Evolutionary conservation across 2,113 vertebrate species (phyloP), one percentile per base, ranked within the genome.

Genomic region (Muntiacus muntjak): DNA sequence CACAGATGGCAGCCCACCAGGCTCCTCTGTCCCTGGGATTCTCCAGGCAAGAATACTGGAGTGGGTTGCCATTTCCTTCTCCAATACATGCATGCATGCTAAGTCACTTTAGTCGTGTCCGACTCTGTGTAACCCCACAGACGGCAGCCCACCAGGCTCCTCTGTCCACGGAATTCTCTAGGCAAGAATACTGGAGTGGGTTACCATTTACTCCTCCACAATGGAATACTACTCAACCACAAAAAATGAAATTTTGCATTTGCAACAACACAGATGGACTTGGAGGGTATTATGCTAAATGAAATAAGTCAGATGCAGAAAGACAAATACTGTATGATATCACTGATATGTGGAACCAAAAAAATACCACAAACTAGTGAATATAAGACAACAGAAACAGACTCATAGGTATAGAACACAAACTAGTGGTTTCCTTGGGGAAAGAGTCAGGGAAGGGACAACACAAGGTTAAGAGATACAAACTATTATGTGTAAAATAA

Each of bases 71-170:
- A 54, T 54, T 54, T 17, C 16, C 52, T 17, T 54, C 52, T 54
- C 52, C 52, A 54, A 54, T 17, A 15, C 52, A 52, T 19, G 52
- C 52, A 54, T 17, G 52, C 52, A 54, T 54, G 67, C n/a, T 71
- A 12, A 40, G 67, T 71, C 0, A 1, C 10, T 40, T 71, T 19
- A 71, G 67, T 71, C 0, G 1, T 71, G n/a, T 40, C 67, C 0
- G 1, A 71, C 67, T 71, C 67, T 40, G 19, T 67, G 64, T 3
- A 10, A 71, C n/a, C 8, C 67, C 9, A 12, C 5, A 11, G 67
- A 71, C 1, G 2, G 9, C 5, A 40, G n/a, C 64, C 67, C 0
- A 40, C 2, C n/a, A 71, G 67, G n/a, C 67, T 71, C n/a, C 67
- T 40, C 67, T 40, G n/a, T 23, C n/a, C 67, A 6, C 11, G 2